phyloP scores from a whole-genome alignment of 92 coral and sea anemone species.

The Epizoanthus stellaris region DNA sequence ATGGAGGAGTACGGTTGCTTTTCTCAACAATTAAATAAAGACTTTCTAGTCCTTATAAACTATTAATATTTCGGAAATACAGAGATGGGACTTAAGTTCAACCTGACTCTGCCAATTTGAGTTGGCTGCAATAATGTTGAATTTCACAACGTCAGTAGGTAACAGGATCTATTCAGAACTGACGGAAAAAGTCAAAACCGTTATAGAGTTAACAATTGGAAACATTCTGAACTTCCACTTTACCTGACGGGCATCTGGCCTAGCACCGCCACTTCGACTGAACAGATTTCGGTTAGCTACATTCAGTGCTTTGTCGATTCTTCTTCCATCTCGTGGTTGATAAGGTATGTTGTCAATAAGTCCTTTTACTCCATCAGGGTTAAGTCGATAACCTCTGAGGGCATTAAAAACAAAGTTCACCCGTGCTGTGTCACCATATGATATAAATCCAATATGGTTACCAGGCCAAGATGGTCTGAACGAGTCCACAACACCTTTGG shows the following conservation, averaged over 20 bases:
- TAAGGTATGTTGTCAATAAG: constrained; percentile 56
- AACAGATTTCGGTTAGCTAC: constrained; percentile 52
- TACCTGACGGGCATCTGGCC: constrained; percentile 75
- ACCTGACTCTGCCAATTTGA: no score
- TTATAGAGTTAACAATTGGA: no score
- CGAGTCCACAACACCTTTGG: constrained; percentile 58
- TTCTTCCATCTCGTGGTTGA: constrained; percentile 54
- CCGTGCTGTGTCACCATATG: constrained; percentile 57
- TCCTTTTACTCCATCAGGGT: constrained; percentile 41
- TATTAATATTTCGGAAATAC: no score
- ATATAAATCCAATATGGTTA: constrained; percentile 67
- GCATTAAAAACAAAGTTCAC: constrained; percentile 59
- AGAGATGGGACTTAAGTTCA: no score
- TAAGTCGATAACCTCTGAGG: constrained; percentile 50
- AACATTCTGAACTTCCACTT: not conserved
- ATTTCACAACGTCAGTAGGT: no score
- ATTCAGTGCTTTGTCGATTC: constrained; percentile 72
- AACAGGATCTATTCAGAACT: no score
- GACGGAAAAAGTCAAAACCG: no score
- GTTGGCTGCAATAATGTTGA: no score
- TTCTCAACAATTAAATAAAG: no score
- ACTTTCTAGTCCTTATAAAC: no score
- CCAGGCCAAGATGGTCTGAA: constrained; percentile 70
- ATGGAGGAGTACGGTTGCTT: no score
- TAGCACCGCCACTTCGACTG: constrained; percentile 51